Base-by-base conservation (phyloP, 2,888 invertebrate genomes). In the Heliconius sara region DNA sequence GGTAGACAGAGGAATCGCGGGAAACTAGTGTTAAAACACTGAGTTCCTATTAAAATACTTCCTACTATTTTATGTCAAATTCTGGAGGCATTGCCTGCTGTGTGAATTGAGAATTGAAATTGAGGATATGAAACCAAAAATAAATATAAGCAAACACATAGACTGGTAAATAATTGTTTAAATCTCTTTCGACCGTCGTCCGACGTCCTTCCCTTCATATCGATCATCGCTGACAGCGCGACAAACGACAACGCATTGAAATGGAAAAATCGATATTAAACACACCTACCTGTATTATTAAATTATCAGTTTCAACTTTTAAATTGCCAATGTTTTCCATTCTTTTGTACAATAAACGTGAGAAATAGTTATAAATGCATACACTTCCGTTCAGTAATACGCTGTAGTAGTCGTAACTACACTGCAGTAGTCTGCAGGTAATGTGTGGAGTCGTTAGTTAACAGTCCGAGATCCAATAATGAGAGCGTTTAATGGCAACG, bases 151-250 rank as follows among this genome's bases (percentile, higher is more conserved):
- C 6, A 34, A 34, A 34, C 6, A 34, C 4, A 47, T 47, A 47
- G 74, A 79, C 52, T 79, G 79, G 76, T 77, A 79, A 77, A 77
- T 76, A 76, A 80, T 72, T 34, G 71, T 65, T 65, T 27, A 66
- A 65, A 47, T 65, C 65, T 65, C 25, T 12, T 65, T 70, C 65
- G 57, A 65, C n/a, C 13, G 52, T 72, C 19, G n/a, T n/a, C n/a
- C n/a, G n/a, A 66, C 71, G 27, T 71, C 22, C 27, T 43, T 77
- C 27, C 34, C 52, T 67, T 60, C 30, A 57, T 66, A 72, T 72
- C 60, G 34, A 34, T 34, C 67, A 25, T 73, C 25, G 16, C 25
- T 60, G 16, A 73, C 57, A 73, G 30, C 34, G n/a, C 34, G 57
- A 72, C 34, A 34, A 73, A 60, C n/a, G 39, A 52, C 13, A 12